These are phyloP conservation scores for Onychomys arenicola DNA, from an alignment of 2,797 vertebrate genomes.

Conservation along the genomic window DNA sequence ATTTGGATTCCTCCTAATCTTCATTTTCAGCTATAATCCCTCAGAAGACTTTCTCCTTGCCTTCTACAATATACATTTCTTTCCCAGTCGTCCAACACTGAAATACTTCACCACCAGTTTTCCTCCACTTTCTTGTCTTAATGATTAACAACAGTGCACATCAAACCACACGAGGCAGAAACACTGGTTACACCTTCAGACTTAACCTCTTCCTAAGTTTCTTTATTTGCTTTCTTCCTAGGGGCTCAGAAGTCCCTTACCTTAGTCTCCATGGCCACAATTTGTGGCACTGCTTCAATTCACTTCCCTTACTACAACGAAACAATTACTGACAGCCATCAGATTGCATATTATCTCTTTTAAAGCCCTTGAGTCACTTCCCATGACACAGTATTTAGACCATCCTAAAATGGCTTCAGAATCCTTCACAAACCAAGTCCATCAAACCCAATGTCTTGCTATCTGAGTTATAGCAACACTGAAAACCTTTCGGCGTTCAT, in stretches of 20 bases:
- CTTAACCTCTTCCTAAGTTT: constrained; percentile 24
- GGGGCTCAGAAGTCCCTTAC: neutral
- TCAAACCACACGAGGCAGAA: neutral
- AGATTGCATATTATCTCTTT: neutral
- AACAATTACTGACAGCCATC: neutral
- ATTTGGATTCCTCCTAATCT: neutral
- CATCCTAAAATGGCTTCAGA: constrained; percentile 17
- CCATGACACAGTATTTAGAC: neutral
- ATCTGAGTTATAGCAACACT: neutral
- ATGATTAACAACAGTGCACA: neutral
- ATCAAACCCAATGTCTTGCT: neutral
- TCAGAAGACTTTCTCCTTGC: neutral
- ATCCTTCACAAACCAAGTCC: neutral
- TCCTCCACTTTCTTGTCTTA: neutral
- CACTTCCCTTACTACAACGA: neutral
- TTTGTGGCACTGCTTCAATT: neutral
- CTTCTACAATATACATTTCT: neutral
- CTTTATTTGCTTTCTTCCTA: neutral
- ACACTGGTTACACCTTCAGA: neutral
- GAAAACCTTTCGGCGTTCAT: neutral
- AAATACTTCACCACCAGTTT: neutral
- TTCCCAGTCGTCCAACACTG: neutral
- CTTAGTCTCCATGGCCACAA: neutral
- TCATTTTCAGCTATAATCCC: neutral
- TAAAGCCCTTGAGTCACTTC: neutral